phyloP scores from a whole-genome alignment of 2,113 vertebrate genomes.

The Platycercus adscitus region DNA sequence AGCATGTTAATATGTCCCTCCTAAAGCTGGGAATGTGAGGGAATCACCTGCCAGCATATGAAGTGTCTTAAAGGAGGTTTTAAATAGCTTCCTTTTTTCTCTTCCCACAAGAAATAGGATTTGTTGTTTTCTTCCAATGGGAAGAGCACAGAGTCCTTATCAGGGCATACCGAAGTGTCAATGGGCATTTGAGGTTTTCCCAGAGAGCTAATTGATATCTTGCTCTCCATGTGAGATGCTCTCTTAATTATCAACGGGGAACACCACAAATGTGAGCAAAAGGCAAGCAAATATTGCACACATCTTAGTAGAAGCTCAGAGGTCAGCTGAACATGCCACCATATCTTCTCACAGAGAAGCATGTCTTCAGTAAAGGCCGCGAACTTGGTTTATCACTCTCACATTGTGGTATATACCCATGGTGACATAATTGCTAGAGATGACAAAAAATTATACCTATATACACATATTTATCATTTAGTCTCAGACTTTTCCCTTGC shows the following conservation, averaged over 20 bases:
- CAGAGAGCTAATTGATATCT: background rate
- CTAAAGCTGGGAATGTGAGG: background rate
- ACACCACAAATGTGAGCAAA: background rate
- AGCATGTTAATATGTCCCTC: background rate
- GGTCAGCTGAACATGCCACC: background rate
- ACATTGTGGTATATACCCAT: background rate
- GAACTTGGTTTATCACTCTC: background rate
- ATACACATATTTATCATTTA: background rate
- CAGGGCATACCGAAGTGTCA: background rate
- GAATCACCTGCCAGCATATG: background rate
- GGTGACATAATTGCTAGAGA: background rate
- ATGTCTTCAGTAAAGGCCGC: background rate
- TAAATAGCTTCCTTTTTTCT: background rate
- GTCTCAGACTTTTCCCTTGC: background rate
- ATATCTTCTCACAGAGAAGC: background rate
- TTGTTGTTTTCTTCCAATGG: background rate
- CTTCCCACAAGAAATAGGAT: background rate
- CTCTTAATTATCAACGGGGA: background rate
- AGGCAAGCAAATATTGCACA: background rate
- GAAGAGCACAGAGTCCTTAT: background rate
- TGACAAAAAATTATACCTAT: background rate
- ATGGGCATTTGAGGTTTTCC: background rate
- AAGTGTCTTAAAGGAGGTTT: background rate
- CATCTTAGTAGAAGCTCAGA: background rate
- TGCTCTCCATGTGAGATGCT: background rate